Evolutionary conservation across 2,113 vertebrate genomes (phyloP).

Genomic region (Mesitornis unicolor): DNA sequence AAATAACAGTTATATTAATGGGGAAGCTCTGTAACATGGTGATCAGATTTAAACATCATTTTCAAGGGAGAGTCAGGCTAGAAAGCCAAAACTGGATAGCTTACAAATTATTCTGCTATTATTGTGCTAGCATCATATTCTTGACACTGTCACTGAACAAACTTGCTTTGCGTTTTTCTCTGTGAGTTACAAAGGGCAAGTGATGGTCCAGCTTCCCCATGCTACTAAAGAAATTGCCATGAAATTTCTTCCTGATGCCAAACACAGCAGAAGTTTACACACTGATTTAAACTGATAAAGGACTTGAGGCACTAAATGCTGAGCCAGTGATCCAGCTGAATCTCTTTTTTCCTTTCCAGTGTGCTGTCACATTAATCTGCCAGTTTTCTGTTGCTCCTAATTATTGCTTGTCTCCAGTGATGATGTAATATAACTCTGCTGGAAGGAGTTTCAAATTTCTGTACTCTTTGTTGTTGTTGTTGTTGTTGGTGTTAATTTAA

Average conservation of each 20-base stretch:
- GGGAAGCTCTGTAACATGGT: neutral
- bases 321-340: neutral
- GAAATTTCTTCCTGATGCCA: neutral
- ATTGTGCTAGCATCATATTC: neutral
- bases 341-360: neutral
- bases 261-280: neutral
- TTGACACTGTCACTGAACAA: neutral
- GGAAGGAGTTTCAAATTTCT: neutral
- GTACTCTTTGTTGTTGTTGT: neutral
- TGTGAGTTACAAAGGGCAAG: neutral
- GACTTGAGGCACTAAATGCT: neutral
- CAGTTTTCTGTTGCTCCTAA: neutral
- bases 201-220: neutral
- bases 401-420: neutral
- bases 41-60: neutral
- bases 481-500: neutral
- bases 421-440: neutral
- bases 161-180: neutral
- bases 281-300: neutral
- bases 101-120: neutral
- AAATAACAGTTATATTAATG: neutral
- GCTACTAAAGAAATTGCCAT: neutral
- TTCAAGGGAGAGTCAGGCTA: neutral
- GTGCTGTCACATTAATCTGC: neutral
- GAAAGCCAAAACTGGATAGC: neutral